Conservation (phyloP, 1,140 invertebrate species). For the Diorhabda elongata region DNA sequence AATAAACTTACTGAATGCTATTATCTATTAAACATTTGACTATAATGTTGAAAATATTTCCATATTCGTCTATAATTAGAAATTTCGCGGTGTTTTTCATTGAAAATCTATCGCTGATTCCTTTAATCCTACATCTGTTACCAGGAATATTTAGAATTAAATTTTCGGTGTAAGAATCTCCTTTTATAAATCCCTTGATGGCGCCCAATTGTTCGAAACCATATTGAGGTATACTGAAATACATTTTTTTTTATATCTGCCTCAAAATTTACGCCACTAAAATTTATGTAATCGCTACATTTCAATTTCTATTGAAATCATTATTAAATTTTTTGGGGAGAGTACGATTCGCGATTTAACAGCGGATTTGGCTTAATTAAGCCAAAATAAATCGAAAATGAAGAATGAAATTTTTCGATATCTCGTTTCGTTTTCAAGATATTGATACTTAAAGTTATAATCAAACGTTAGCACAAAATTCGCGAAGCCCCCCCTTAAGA, state of each 20-base stretch:
- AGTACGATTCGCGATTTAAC: too few relatives aligned
- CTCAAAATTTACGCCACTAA: too few relatives aligned
- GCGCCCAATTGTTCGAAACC: slow-evolving; percentile 41
- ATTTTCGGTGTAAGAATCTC: slow-evolving; percentile 28
- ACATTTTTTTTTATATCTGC: background rate
- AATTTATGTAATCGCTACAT: background rate
- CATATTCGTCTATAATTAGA: slow-evolving; percentile 30
- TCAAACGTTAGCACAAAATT: too few relatives aligned
- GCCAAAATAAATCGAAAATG: too few relatives aligned
- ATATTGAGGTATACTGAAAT: slow-evolving; percentile 22
- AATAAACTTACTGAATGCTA: slow-evolving; percentile 32
- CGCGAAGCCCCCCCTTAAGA: too few relatives aligned
- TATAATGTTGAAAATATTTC: slow-evolving; percentile 33
- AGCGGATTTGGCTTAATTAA: too few relatives aligned
- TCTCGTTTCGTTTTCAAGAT: too few relatives aligned
- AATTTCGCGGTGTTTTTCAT: slow-evolving; percentile 30
- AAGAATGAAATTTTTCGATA: too few relatives aligned
- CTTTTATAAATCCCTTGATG: slow-evolving; percentile 32
- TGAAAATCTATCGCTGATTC: slow-evolving; percentile 26
- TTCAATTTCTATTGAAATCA: background rate
- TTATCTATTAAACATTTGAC: slow-evolving; percentile 29
- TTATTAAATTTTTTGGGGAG: background rate
- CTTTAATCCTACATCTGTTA: slow-evolving; percentile 26
- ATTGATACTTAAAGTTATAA: too few relatives aligned
- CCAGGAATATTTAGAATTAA: slow-evolving; percentile 32